Conservation (phyloP, 2,888 invertebrate species). For the Nephrotoma guestfalica region DNA sequence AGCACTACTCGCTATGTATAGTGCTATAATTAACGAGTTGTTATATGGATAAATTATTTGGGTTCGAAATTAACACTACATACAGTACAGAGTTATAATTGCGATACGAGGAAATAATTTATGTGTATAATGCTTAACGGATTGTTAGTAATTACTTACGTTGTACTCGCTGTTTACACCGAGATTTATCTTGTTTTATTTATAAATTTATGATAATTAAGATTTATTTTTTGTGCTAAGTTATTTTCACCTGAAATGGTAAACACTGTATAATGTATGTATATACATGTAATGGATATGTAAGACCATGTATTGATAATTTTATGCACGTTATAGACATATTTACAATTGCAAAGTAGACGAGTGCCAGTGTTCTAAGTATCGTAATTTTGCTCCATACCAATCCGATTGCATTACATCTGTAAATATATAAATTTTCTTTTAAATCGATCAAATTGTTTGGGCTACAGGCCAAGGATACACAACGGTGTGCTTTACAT, state of each 20-base stretch:
- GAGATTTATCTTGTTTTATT: neutral
- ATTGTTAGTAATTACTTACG: neutral
- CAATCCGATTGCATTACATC: too few species aligned
- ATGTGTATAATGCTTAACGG: neutral
- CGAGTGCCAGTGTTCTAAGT: too few species aligned
- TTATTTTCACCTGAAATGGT: neutral
- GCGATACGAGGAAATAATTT: neutral
- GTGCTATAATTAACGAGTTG: neutral
- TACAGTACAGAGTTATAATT: neutral
- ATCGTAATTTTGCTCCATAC: too few species aligned
- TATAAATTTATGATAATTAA: neutral
- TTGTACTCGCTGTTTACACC: neutral
- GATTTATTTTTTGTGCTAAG: neutral
- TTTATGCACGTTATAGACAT: too few species aligned
- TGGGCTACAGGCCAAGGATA: too few species aligned
- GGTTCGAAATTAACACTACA: neutral
- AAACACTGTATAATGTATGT: neutral
- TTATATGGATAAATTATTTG: neutral
- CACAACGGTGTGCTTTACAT: too few species aligned
- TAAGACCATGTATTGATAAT: too few species aligned
- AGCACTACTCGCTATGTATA: neutral
- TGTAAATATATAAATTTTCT: too few species aligned
- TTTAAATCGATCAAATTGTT: too few species aligned
- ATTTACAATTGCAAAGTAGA: too few species aligned
- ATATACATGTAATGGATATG: too few species aligned